Percentiles rank a stretch among this genome's conserved stretches.
These are phyloP conservation scores for Azemiops feae DNA, from an alignment of 2,113 vertebrate genomes.

Conservation along the genomic window DNA sequence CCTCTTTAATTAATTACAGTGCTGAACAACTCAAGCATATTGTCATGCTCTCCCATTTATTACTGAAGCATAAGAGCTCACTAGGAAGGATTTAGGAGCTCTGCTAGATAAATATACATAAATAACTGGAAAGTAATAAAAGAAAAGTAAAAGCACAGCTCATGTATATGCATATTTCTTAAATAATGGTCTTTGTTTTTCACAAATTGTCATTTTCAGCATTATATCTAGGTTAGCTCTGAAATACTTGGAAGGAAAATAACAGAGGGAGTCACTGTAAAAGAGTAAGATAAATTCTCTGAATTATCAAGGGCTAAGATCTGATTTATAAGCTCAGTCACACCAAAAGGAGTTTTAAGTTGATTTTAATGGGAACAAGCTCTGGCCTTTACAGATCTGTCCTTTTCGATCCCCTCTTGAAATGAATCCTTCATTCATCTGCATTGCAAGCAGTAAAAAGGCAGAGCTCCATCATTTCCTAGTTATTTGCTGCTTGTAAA, in stretches of 20 bases:
- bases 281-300: background rate
- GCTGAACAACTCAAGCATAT: background rate
- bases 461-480: constrained; percentile 48
- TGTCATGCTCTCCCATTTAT: background rate
- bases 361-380: constrained; percentile 11
- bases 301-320: background rate
- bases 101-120: background rate
- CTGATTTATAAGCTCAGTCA: constrained; percentile 28
- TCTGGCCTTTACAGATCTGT: constrained; percentile 10
- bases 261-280: background rate
- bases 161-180: background rate
- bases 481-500: constrained; percentile 63
- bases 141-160: background rate
- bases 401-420: background rate
- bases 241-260: background rate
- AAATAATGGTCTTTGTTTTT: background rate
- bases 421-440: constrained; percentile 33
- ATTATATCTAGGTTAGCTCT: background rate
- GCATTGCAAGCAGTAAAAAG: constrained; percentile 38
- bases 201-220: background rate
- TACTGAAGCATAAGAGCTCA: background rate
- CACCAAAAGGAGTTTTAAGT: background rate
- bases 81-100: background rate
- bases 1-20: background rate
- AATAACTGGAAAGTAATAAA: background rate